Base-by-base conservation (phyloP, 1,140 invertebrate genomes). In the Pantala flavescens region DNA sequence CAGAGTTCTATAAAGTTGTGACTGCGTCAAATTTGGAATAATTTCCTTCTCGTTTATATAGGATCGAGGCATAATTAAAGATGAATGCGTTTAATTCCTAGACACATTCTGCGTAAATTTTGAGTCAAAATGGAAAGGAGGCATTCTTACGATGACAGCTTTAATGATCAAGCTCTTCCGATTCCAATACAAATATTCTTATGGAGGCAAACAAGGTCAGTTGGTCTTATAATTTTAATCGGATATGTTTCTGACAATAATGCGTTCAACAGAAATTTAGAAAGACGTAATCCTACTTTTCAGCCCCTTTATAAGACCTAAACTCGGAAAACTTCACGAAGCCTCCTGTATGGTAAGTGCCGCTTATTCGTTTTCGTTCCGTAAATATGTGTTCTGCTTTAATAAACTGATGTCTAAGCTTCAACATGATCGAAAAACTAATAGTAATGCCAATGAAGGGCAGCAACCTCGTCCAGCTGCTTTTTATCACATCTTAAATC, bases 141-240 rank as follows among this genome's bases (percentile, higher is more conserved):
- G 71, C 78, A 80, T 36, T 83, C 83, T 74, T 42, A 81, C 77
- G 88, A 90, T 78, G 84, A 85, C 19, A 77, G 77, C 63, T 81
- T 84, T 77, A 86, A 86, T 77, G 91, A 93, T 78, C 90, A 93
- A 78, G 87, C 92, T 75, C 85, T 98, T 77, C 97, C 97, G n/a
- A 91, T 98, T 76, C 95, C 97, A 3, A 95, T 99, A 76, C 97
- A 99, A 82, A 93, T 95, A 76, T 99, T 98, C 85, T 88, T 99
- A 76, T 99, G 97, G 97, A 89, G 94, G 79, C 96, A 98, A 86
- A 94, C 96, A 77, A 94, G 96, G 87, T 94, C 82, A 82, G 78
- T 76, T 14, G 49, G 24, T 63, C 71, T 74, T 43, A 73, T 43
- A 72, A 76, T 75, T 70, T 70, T 43, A 0, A 36, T 36, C 28